A percentile compares a stretch with the other conserved stretches of the same genome.
These are phyloP conservation scores for Epinephelus moara DNA, from an alignment of 2,113 vertebrate genomes.

Conservation along the genomic window DNA sequence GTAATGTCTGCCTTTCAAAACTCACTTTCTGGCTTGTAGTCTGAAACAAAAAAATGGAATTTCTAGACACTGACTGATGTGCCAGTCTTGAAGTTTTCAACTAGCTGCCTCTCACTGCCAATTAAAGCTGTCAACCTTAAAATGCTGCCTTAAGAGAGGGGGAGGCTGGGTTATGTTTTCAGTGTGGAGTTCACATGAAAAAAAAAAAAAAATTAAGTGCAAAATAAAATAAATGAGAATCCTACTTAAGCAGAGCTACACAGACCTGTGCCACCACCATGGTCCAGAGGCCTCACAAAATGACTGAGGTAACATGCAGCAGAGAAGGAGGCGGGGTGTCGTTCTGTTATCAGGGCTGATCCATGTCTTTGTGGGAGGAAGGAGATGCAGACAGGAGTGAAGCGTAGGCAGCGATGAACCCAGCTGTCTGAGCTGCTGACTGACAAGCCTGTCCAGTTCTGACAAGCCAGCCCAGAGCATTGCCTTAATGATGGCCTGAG, in stretches of 20 bases:
- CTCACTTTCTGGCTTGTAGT: constrained; percentile 19
- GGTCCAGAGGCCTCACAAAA: not conserved
- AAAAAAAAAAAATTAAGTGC: not conserved
- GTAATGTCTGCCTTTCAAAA: constrained; percentile 24
- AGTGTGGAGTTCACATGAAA: not conserved
- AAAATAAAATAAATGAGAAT: constrained; percentile 20
- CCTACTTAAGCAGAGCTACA: not conserved
- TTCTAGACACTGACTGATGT: not conserved
- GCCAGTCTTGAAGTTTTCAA: not conserved
- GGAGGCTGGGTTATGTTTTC: not conserved
- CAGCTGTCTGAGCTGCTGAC: constrained; percentile 44
- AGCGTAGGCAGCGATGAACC: constrained; percentile 6
- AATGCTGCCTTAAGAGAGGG: not conserved
- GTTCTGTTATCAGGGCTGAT: constrained; percentile 18
- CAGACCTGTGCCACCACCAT: not conserved
- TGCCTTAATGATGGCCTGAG: constrained; percentile 35
- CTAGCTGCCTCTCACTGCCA: constrained; percentile 17
- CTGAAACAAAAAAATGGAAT: constrained; percentile 7
- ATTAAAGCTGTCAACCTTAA: constrained; percentile 33
- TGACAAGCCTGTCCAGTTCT: constrained; percentile 33
- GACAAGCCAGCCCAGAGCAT: constrained; percentile 22
- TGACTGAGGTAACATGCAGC: constrained; percentile 6
- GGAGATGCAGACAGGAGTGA: constrained; percentile 3
- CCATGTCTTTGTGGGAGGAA: constrained; percentile 23
- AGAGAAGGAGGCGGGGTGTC: not conserved